phyloP scores from a whole-genome alignment of 2,113 vertebrate genomes.

The Onychostoma macrolepis region DNA sequence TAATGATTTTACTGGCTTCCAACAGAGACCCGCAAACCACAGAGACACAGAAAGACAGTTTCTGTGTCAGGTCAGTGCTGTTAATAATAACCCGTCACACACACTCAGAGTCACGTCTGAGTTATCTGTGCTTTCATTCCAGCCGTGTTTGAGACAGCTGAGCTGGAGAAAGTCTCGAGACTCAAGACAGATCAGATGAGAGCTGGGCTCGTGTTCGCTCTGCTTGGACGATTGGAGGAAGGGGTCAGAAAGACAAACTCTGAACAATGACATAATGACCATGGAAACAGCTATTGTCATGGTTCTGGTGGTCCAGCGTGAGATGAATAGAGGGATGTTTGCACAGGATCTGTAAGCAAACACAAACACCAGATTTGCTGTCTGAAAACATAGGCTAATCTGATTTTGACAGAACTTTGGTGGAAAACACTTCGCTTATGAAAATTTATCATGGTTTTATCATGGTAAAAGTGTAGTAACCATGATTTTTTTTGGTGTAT shows the following conservation, averaged over 20 bases:
- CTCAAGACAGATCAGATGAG: constrained; percentile 3
- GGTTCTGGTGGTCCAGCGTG: not conserved
- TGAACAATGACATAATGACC: not conserved
- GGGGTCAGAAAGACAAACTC: not conserved
- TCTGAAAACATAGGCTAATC: not conserved
- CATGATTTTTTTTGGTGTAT: too few relatives aligned
- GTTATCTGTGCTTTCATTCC: constrained; percentile 37
- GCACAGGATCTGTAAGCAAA: not conserved
- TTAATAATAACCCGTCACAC: constrained; percentile 34
- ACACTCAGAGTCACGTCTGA: constrained; percentile 19
- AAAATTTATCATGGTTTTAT: too few relatives aligned
- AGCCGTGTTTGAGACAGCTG: constrained; percentile 45
- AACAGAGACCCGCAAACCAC: not conserved
- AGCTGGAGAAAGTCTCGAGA: not conserved
- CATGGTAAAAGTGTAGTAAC: too few relatives aligned
- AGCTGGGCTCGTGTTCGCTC: not conserved
- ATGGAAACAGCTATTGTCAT: not conserved
- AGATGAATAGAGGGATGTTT: not conserved
- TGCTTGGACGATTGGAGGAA: not conserved
- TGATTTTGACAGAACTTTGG: not conserved
- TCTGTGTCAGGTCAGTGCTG: not conserved
- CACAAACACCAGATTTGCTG: not conserved
- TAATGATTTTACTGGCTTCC: not conserved
- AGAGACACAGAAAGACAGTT: not conserved
- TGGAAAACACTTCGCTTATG: too few relatives aligned